Conservation (phyloP, 2,888 invertebrate species). For the Allolobophora icterica region DNA sequence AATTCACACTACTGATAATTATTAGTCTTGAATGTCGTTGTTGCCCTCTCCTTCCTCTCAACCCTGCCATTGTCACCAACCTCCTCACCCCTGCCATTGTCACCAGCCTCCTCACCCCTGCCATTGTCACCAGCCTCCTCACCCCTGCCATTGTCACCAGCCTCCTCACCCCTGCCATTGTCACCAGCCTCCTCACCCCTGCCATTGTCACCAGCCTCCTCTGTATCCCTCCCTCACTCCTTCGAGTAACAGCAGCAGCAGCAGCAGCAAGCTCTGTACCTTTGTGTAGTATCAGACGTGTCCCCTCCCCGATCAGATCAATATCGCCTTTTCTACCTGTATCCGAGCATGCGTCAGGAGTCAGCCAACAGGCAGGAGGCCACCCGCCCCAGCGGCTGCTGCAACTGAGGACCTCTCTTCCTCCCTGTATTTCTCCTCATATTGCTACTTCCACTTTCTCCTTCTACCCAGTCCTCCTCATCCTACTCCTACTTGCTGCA, state of each 20-base stretch:
- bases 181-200: background rate
- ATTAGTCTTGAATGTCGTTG: background rate
- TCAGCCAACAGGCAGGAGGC: background rate
- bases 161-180: background rate
- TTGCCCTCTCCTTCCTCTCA: background rate
- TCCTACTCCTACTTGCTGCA: background rate
- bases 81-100: background rate
- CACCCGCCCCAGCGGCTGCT: background rate
- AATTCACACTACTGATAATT: background rate
- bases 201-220: background rate
- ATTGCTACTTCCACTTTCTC: background rate
- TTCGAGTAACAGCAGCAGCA: background rate
- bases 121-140: background rate
- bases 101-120: background rate
- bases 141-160: background rate
- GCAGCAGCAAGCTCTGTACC: background rate
- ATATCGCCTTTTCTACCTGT: slow-evolving; percentile 13
- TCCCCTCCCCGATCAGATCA: slow-evolving; percentile 17
- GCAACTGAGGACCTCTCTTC: background rate
- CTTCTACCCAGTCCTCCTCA: background rate
- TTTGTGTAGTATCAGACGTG: background rate
- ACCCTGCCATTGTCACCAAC: background rate
- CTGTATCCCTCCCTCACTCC: background rate
- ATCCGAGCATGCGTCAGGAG: background rate
- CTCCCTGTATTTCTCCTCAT: background rate